Evolutionary conservation across 2,113 vertebrate species (phyloP).

Genomic region (Rhodinocichla rosea): DNA sequence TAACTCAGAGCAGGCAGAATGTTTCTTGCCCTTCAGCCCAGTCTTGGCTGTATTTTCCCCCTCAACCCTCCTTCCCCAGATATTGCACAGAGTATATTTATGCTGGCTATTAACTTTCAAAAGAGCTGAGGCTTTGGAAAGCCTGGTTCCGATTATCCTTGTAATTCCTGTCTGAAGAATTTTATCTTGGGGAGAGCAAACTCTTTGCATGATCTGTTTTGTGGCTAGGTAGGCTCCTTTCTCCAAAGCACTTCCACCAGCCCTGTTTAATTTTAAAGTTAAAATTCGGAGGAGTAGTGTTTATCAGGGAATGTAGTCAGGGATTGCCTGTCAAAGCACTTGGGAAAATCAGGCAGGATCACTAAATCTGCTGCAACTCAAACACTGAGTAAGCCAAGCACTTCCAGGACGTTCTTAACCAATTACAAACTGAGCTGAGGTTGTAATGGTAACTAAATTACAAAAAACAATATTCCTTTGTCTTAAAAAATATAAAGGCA

Average conservation of each 20-base stretch:
- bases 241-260: background rate
- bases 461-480: background rate
- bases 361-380: background rate
- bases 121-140: background rate
- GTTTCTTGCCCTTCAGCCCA: background rate
- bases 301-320: background rate
- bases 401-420: background rate
- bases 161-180: background rate
- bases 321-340: background rate
- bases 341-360: background rate
- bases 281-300: background rate
- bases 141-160: constrained; percentile 20
- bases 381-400: background rate
- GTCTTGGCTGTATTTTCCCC: background rate
- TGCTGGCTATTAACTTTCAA: constrained; percentile 37
- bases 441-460: background rate
- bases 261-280: background rate
- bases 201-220: background rate
- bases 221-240: background rate
- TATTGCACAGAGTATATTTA: background rate
- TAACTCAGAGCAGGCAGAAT: background rate
- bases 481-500: background rate
- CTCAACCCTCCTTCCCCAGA: background rate
- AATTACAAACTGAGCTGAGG: background rate
- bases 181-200: background rate